Evolutionary conservation across 2,888 invertebrate genomes (phyloP), one percentile per base, ranked within the genome.

Genomic region (Tiliacea citrago): DNA sequence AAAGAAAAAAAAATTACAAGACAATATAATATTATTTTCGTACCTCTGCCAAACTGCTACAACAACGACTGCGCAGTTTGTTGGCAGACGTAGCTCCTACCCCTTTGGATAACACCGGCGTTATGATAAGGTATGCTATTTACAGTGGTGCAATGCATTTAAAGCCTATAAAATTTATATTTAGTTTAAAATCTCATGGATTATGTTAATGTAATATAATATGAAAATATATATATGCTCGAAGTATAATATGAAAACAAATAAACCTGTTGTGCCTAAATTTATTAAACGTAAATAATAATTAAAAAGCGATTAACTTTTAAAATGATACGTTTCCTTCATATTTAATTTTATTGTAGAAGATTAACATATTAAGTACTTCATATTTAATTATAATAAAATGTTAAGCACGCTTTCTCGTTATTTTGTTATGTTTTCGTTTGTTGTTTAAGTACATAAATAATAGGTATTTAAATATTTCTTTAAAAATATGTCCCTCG

Each of bases 221-320:
- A 29, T n/a, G n/a, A n/a, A n/a, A n/a, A n/a, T n/a, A n/a, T n/a
- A n/a, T n/a, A n/a, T n/a, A n/a, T n/a, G 7, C 4, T 3, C n/a
- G 1, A 35, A 45, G 51, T 45, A 18, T 39, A 10, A n/a, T n/a
- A n/a, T n/a, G n/a, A 73, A 68, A 70, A 68, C 51, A 57, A 76
- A 76, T 66, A 16, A 21, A 58, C 47, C 42, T 35, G 21, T 24
- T 67, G 49, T 55, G 24, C 0, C 47, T 63, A 45, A 21, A 69
- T 69, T 60, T 69, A 69, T 62, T n/a, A 53, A 53, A 58, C 45
- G 45, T 73, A 73, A 73, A 82, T 73, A 77, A 39, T 60, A 62
- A 78, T 82, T 70, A 55, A 61, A 77, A 69, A 35, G 16, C 24
- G n/a, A 68, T 81, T 81, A 42, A 55, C 21, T 65, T 51, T n/a